Percentiles rank a stretch among this genome's conserved stretches.
These are phyloP conservation scores for Pocillopora grandis DNA, from an alignment of 92 coral and sea anemone species.

Conservation along the genomic window DNA sequence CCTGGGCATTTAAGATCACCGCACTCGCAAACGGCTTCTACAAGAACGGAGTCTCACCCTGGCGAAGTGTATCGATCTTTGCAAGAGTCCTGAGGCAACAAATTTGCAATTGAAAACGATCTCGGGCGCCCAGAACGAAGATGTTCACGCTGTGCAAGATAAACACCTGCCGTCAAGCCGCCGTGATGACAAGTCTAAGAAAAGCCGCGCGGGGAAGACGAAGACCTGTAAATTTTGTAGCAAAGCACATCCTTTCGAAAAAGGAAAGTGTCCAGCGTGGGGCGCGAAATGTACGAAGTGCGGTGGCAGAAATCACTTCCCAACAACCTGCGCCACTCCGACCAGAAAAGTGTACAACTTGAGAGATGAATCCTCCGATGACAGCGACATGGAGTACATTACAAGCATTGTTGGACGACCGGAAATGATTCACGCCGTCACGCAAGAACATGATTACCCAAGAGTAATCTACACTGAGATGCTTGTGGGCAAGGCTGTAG, in stretches of 20 bases:
- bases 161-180: not conserved
- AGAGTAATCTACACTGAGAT: conserved; percentile 25
- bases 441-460: not conserved
- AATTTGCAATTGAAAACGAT: too few species aligned
- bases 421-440: conserved; percentile 7
- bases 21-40: conserved; percentile 22
- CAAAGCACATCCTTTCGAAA: not conserved
- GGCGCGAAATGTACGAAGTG: conserved; percentile 3
- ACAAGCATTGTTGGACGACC: conserved; percentile 1
- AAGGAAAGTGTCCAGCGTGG: conserved; percentile 15
- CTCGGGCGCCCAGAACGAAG: conserved; percentile 4
- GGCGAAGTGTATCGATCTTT: conserved; percentile 40
- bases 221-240: conserved; percentile 10
- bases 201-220: conserved; percentile 11
- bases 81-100: too few species aligned
- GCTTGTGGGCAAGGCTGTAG: not conserved
- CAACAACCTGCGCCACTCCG: not conserved
- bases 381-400: conserved; percentile 7
- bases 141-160: not conserved
- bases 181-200: conserved; percentile 1
- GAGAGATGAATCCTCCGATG: conserved; percentile 18
- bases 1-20: conserved; percentile 24
- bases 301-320: conserved; percentile 11
- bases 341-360: conserved; percentile 1
- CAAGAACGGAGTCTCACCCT: conserved; percentile 52